Conservation (phyloP, 2,888 invertebrate genomes). For the Sesamia inferens region DNA sequence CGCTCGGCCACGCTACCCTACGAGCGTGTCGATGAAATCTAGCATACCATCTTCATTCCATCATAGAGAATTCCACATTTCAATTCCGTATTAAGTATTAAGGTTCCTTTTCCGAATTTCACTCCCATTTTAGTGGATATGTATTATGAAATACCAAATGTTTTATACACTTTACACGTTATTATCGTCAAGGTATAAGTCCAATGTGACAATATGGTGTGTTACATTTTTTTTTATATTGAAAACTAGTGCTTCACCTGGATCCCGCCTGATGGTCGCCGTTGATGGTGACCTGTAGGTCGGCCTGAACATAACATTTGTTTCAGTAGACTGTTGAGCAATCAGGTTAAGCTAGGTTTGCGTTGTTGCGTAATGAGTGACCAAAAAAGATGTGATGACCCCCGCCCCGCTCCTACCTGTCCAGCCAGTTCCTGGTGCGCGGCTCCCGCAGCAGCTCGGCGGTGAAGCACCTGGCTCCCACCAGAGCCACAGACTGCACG, state of each 20-base stretch:
- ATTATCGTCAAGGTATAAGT: too few species aligned
- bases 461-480: slow-evolving; percentile 94
- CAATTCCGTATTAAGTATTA: not conserved
- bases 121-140: too few species aligned
- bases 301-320: too few species aligned
- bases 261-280: too few species aligned
- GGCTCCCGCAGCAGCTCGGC: slow-evolving; percentile 92
- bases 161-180: not conserved
- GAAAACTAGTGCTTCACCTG: too few species aligned
- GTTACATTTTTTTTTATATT: too few species aligned
- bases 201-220: not conserved
- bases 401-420: slow-evolving; percentile 29
- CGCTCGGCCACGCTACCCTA: slow-evolving; percentile 95
- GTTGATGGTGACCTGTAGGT: too few species aligned
- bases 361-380: too few species aligned
- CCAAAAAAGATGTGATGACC: too few species aligned
- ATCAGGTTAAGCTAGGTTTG: too few species aligned
- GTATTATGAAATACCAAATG: not conserved
- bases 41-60: not conserved
- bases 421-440: slow-evolving; percentile 83
- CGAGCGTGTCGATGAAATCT: fast-evolving
- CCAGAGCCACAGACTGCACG: slow-evolving; percentile 96
- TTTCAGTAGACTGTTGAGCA: too few species aligned
- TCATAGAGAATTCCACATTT: not conserved
- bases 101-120: not conserved